Evolutionary conservation across 2,113 vertebrate species (phyloP), one percentile per base, ranked within the genome.

Genomic region (Octodon degus): DNA sequence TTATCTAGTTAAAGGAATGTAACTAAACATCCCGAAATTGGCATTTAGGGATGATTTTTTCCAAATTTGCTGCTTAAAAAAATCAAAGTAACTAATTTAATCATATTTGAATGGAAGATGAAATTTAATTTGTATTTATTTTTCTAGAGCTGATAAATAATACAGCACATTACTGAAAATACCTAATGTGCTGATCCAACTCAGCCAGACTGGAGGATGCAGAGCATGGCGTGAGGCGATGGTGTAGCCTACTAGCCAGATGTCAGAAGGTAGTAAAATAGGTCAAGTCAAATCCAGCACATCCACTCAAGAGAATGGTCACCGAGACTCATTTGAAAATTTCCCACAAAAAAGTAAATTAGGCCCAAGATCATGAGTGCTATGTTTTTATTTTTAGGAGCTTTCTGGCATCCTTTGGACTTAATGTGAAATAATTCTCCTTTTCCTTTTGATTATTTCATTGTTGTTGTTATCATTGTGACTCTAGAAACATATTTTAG

Each of bases 301-400:
- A 34, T 1, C 60, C 22, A 27, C 16, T 27, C 30, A 27, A 76
- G 10, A 47, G 55, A 93, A 87, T 93, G 34, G 10, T n/a, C 67
- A 76, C 30, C 40, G 74, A 17, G 90, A 89, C 22, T 27, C 34
- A 89, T 34, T 83, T 77, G n/a, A 90, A 94, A 95, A 8, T 34
- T 93, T 93, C 77, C 84, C 7, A 60, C 20, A 47, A 89, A 90
- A 90, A 87, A 68, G 25, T 79, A 92, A 88, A 85, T 94, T 93
- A 93, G 32, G 53, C 19, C 5, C 25, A 74, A 81, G 1, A n/a
- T 9, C 19, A 34, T 24, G 22, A 30, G 10, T 6, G 9, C 50
- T 9, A 50, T 16, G 82, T 82, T 34, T 86, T 90, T 76, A 60
- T 83, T 81, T 93, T 90, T 84, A 72, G 12, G 90, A 90, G 90